Percentiles rank a stretch among this genome's conserved stretches.
Conservation (phyloP, 2,888 invertebrate species). For the Embidobia sp. region DNA sequence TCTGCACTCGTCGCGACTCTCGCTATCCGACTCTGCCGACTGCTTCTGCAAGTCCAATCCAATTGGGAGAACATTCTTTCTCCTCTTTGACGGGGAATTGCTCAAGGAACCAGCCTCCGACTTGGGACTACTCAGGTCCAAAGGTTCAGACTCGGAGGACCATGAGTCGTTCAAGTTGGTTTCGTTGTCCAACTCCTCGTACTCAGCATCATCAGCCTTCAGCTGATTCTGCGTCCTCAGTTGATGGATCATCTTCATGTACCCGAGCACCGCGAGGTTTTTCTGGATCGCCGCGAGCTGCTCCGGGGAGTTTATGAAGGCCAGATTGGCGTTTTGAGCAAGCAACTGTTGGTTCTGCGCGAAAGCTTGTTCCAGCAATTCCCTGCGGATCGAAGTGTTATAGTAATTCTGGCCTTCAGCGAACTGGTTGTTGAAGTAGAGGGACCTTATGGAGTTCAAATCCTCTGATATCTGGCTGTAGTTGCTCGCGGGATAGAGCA, state of each 20-base stretch:
- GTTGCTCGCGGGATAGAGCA: too few relatives aligned
- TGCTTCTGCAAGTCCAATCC: too few relatives aligned
- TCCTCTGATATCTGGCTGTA: not conserved
- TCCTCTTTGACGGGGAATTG: too few relatives aligned
- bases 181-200: slow-evolving; percentile 9
- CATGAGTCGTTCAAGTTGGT: not conserved
- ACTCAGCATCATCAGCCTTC: slow-evolving; percentile 13
- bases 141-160: slow-evolving; percentile 7
- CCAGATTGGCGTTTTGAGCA: slow-evolving; percentile 3
- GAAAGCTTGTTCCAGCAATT: slow-evolving; percentile 9
- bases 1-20: not conserved
- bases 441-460: not conserved
- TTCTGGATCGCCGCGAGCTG: slow-evolving; percentile 12
- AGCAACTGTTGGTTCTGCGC: slow-evolving; percentile 23
- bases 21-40: slow-evolving; percentile 19
- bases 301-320: slow-evolving; percentile 7
- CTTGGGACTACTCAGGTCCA: slow-evolving; percentile 26
- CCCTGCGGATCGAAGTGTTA: not conserved
- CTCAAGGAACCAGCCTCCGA: slow-evolving; percentile 25
- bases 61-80: too few relatives aligned
- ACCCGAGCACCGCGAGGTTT: slow-evolving; percentile 14
- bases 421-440: slow-evolving; percentile 7
- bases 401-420: not conserved
- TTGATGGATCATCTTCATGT: slow-evolving; percentile 36
- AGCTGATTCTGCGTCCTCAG: not conserved